Evolutionary conservation across 2,888 invertebrate genomes (phyloP).

Genomic region (Antheraea yamamai): DNA sequence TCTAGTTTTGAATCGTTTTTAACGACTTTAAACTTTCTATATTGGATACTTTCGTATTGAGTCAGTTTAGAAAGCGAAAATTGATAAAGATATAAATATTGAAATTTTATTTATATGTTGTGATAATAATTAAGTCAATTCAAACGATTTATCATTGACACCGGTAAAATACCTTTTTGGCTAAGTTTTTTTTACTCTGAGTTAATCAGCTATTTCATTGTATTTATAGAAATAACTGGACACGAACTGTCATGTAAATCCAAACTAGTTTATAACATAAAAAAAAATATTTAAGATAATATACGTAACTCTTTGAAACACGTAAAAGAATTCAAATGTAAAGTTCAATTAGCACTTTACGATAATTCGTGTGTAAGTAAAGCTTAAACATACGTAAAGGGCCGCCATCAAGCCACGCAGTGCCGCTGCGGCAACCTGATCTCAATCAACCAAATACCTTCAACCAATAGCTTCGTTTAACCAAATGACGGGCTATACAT

Average conservation of each 20-base stretch:
- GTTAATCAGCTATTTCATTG: not conserved
- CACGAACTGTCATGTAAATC: not conserved
- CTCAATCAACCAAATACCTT: not conserved
- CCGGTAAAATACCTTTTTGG: not conserved
- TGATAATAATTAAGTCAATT: not conserved
- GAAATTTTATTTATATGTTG: not conserved
- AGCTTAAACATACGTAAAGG: not conserved
- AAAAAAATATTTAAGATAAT: not conserved
- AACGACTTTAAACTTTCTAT: not conserved
- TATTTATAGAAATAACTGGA: not conserved
- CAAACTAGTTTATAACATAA: not conserved
- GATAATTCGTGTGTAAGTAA: not conserved
- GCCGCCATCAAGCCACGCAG: not conserved
- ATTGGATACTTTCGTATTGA: not conserved
- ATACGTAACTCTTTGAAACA: too few species aligned
- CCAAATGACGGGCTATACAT: conserved; percentile 1
- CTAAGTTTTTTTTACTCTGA: not conserved
- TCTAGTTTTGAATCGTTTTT: not conserved
- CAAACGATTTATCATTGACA: not conserved
- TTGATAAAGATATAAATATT: not conserved
- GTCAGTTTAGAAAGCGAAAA: not conserved
- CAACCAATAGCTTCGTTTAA: not conserved
- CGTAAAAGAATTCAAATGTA: not conserved
- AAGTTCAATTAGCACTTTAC: not conserved
- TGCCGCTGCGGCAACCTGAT: not conserved